Evolutionary conservation across 2,113 vertebrate species (phyloP).

Genomic region (Tragelaphus scriptus): DNA sequence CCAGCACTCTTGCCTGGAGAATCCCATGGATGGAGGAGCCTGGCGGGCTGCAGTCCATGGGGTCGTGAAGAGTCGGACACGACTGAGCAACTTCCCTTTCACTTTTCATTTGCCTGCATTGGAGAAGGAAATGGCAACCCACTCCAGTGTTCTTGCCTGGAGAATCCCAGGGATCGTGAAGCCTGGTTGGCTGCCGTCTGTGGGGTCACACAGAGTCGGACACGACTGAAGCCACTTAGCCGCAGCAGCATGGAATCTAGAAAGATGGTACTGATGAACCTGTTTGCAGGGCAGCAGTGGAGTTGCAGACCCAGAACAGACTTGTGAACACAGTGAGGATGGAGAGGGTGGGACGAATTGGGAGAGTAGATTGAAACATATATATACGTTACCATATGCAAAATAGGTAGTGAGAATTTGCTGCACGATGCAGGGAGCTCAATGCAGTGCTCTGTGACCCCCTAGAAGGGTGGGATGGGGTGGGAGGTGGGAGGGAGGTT

Average conservation of each 20-base stretch:
- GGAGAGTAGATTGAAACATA: not conserved
- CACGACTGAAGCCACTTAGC: too few species aligned
- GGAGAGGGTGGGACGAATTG: not conserved
- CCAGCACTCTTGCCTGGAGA: too few species aligned
- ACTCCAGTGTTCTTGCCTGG: too few species aligned
- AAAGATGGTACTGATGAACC: not conserved
- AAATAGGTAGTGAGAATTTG: not conserved
- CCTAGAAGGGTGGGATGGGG: not conserved
- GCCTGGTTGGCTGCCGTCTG: too few species aligned
- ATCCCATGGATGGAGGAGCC: too few species aligned
- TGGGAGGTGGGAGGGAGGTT: not conserved
- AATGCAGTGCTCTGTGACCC: accelerated
- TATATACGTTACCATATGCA: not conserved
- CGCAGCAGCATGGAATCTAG: not conserved
- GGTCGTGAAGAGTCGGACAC: too few species aligned
- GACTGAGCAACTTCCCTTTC: too few species aligned
- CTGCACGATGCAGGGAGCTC: not conserved
- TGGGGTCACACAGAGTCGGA: too few species aligned
- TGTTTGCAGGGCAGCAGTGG: not conserved
- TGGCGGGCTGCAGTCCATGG: too few species aligned
- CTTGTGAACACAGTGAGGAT: not conserved
- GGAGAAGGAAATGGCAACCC: too few species aligned
- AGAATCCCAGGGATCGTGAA: too few species aligned
- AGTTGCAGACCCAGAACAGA: not conserved
- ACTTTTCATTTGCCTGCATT: too few species aligned